phyloP scores from a whole-genome alignment of 2,113 vertebrate genomes.

The Plecturocebus donacophilus region DNA sequence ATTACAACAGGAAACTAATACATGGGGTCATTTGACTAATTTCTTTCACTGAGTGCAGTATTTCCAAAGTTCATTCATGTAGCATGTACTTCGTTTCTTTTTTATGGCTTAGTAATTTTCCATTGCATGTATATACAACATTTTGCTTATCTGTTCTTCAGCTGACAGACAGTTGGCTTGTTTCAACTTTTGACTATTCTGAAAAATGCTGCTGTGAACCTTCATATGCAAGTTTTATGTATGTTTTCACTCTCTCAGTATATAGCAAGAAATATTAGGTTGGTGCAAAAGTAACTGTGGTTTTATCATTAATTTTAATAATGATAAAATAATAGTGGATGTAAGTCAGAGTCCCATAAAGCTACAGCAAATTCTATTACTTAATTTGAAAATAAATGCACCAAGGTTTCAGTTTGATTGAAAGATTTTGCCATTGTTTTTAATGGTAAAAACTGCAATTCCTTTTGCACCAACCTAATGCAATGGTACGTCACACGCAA shows the following conservation, averaged over 20 bases:
- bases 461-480: too few species aligned
- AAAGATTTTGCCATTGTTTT: too few species aligned
- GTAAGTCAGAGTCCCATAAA: too few species aligned
- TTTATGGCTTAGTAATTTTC: not conserved
- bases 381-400: too few species aligned
- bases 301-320: too few species aligned
- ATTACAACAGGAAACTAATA: not conserved
- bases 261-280: not conserved
- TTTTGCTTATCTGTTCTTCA: not conserved
- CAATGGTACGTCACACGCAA: not conserved
- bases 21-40: not conserved
- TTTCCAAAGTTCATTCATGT: not conserved
- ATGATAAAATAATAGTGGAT: too few species aligned
- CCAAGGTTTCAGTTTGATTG: too few species aligned
- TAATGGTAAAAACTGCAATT: too few species aligned
- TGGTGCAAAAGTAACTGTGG: too few species aligned
- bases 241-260: not conserved
- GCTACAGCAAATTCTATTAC: too few species aligned
- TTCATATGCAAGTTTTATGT: not conserved
- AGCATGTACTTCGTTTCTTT: not conserved
- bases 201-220: not conserved
- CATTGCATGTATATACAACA: not conserved
- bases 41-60: not conserved
- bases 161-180: not conserved
- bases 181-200: not conserved